phyloP scores from a whole-genome alignment of 2,888 invertebrate species.

The Xylota sylvarum region DNA sequence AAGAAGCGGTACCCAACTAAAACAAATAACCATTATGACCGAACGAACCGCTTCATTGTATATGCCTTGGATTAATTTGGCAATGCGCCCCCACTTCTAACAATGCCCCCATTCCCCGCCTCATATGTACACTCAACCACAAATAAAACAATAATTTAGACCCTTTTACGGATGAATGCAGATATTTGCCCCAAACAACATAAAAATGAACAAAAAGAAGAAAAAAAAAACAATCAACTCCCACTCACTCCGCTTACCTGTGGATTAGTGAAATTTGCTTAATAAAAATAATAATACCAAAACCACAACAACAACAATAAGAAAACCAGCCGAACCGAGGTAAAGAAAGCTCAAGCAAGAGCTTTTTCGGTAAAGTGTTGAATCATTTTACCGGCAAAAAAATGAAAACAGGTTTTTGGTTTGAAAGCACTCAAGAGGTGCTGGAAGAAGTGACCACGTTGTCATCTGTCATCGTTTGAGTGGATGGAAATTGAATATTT shows the following conservation, averaged over 20 bases:
- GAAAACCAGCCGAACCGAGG: neutral
- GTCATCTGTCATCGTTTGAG: conserved; percentile 40
- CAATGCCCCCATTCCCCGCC: neutral
- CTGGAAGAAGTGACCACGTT: conserved; percentile 32
- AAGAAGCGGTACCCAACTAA: conserved; percentile 8
- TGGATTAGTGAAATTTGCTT: conserved; percentile 50
- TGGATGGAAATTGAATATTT: conserved; percentile 6
- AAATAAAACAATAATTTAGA: conserved; percentile 42
- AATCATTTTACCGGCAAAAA: conserved; percentile 55
- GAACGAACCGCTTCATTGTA: conserved; percentile 24
- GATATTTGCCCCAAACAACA: conserved; percentile 23
- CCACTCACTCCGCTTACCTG: conserved; percentile 44
- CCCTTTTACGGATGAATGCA: conserved; percentile 52
- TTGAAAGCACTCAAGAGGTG: conserved; percentile 11
- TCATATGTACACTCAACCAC: conserved; percentile 11
- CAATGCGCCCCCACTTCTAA: conserved; percentile 7
- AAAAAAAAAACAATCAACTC: conserved; percentile 1
- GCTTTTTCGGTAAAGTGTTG: conserved; percentile 47
- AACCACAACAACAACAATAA: conserved; percentile 9
- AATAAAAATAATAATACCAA: conserved; percentile 25
- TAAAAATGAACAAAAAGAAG: conserved; percentile 1
- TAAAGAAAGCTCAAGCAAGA: neutral
- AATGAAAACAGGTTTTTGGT: conserved; percentile 43
- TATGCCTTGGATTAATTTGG: conserved; percentile 32
- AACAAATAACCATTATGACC: conserved; percentile 38